A percentile compares a stretch with the other conserved stretches of the same genome.
Conservation (phyloP, 2,888 invertebrate species). For the Agriopis leucophaearia region DNA sequence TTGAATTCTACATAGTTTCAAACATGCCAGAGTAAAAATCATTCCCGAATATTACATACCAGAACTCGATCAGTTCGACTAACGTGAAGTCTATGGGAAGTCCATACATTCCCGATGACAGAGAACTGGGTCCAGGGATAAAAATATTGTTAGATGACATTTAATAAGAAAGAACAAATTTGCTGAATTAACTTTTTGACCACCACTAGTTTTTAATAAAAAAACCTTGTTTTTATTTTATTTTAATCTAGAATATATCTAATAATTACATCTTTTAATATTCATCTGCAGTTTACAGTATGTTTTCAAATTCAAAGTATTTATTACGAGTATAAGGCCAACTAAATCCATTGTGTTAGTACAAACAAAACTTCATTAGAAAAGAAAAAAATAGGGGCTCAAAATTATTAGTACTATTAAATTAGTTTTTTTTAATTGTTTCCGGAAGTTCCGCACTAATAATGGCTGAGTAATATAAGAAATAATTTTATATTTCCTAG, state of each 20-base stretch:
- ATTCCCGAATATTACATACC: slow-evolving; percentile 66
- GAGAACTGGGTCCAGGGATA: slow-evolving; percentile 60
- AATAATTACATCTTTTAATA: background rate
- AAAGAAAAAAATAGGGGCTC: no score
- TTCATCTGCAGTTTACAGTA: background rate
- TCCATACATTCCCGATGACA: slow-evolving; percentile 73
- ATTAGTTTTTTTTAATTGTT: no score
- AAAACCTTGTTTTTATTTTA: no score
- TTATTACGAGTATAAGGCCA: no score
- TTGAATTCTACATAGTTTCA: background rate
- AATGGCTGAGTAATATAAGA: no score
- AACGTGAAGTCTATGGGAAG: slow-evolving; percentile 78
- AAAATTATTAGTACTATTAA: no score
- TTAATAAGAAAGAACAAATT: background rate
- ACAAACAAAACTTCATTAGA: no score
- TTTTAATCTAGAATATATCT: no score
- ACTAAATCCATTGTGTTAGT: no score
- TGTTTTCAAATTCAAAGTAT: background rate
- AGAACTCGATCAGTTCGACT: slow-evolving; percentile 74
- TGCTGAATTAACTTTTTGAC: background rate
- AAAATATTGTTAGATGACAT: slow-evolving; percentile 26
- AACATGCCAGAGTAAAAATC: slow-evolving; percentile 37
- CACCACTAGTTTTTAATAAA: background rate
- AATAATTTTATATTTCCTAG: no score
- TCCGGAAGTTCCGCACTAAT: no score